Evolutionary conservation across 1,140 invertebrate species (phyloP).

Genomic region (Phortica variegata): DNA sequence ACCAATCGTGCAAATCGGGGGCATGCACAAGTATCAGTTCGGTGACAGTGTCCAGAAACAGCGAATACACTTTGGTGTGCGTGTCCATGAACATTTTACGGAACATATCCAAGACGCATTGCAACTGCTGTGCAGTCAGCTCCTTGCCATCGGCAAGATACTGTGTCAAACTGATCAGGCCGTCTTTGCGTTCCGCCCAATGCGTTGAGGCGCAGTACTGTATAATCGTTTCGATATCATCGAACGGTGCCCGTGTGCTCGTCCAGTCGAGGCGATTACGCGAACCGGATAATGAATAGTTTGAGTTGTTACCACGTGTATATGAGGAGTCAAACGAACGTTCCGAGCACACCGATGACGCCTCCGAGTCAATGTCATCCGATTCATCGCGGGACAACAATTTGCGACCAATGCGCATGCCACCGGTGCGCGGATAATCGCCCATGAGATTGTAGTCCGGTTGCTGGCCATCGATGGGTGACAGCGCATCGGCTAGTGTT

Average conservation of each 20-base stretch:
- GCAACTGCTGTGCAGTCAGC: slow-evolving; percentile 46
- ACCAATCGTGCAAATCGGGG: slow-evolving; percentile 84
- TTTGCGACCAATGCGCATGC: slow-evolving; percentile 44
- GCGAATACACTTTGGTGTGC: slow-evolving; percentile 92
- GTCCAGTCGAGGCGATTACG: slow-evolving; percentile 69
- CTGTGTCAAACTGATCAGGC: slow-evolving; percentile 74
- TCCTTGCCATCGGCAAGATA: slow-evolving; percentile 54
- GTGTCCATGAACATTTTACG: slow-evolving; percentile 97
- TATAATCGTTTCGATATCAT: slow-evolving; percentile 89
- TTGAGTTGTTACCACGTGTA: slow-evolving; percentile 41
- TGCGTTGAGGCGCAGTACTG: slow-evolving; percentile 81
- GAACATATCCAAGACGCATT: slow-evolving; percentile 72
- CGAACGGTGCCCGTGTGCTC: slow-evolving; percentile 57
- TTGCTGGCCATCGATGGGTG: slow-evolving; percentile 47
- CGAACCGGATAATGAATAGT: slow-evolving; percentile 77
- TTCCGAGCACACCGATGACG: slow-evolving; percentile 92
- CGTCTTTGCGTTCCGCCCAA: slow-evolving; percentile 92
- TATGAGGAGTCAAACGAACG: slow-evolving; percentile 80
- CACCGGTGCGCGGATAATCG: slow-evolving; percentile 38
- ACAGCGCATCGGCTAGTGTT: slow-evolving; percentile 70
- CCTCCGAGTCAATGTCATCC: slow-evolving; percentile 90
- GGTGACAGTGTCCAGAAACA: slow-evolving; percentile 89
- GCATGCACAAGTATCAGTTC: slow-evolving; percentile 86
- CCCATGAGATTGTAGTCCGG: slow-evolving; percentile 26
- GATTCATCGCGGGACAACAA: slow-evolving; percentile 65